Evolutionary conservation across 1,140 invertebrate species (phyloP).

Genomic region (Chrysomallon squamiferum): DNA sequence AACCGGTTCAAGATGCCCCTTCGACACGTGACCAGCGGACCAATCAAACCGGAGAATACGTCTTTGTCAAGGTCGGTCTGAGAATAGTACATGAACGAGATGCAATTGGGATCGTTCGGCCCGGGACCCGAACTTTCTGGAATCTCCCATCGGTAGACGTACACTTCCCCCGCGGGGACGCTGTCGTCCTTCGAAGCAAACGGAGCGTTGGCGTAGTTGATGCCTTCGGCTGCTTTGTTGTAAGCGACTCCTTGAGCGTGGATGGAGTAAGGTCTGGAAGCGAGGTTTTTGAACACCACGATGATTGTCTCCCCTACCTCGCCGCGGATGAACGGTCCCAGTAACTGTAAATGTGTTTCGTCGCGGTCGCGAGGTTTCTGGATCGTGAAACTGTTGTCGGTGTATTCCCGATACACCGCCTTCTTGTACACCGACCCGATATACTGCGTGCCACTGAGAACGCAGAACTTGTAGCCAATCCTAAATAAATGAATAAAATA

Average conservation of each 20-base stretch:
- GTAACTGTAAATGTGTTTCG: slow-evolving; percentile 41
- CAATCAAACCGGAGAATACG: slow-evolving; percentile 45
- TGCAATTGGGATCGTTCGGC: slow-evolving; percentile 43
- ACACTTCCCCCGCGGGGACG: slow-evolving; percentile 21
- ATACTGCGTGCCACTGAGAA: slow-evolving; percentile 13
- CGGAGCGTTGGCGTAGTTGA: slow-evolving; percentile 25
- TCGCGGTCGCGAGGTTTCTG: slow-evolving; percentile 25
- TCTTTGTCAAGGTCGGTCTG: slow-evolving; percentile 41
- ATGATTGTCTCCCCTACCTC: slow-evolving; percentile 54
- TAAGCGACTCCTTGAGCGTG: slow-evolving; percentile 44
- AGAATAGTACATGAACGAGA: slow-evolving; percentile 53
- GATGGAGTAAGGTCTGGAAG: slow-evolving; percentile 33
- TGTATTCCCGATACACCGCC: slow-evolving; percentile 54
- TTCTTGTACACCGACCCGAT: slow-evolving; percentile 52
- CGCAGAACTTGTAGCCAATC: no score
- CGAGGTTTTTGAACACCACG: slow-evolving; percentile 42
- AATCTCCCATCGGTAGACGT: slow-evolving; percentile 42
- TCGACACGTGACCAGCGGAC: slow-evolving; percentile 45
- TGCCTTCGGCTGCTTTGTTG: slow-evolving; percentile 31
- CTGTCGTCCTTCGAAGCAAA: neutral
- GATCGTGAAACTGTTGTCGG: slow-evolving; percentile 42
- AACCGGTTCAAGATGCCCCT: slow-evolving; percentile 25
- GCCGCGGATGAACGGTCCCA: slow-evolving; percentile 53
- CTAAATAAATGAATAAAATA: no score
- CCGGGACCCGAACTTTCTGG: slow-evolving; percentile 38